phyloP scores from a whole-genome alignment of 1,140 invertebrate genomes.

The Helicoverpa zea region DNA sequence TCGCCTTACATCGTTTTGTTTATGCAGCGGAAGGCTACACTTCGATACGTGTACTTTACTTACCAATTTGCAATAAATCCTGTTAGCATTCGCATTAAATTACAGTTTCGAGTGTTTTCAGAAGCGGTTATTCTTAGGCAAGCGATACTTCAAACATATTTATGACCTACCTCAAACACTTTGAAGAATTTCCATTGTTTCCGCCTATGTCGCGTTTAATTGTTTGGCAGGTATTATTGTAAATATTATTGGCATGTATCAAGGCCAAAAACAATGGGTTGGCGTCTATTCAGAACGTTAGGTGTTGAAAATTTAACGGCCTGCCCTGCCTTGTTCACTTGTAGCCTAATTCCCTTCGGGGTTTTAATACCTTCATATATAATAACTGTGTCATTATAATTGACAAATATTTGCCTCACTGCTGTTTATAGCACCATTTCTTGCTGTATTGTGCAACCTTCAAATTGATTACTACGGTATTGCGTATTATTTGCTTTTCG shows the following conservation, averaged over 20 bases:
- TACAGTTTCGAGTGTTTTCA: conserved; percentile 41
- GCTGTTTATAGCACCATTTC: neutral
- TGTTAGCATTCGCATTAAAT: conserved; percentile 38
- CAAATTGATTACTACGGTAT: conserved; percentile 13
- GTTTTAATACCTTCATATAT: neutral
- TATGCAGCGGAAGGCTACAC: conserved; percentile 7
- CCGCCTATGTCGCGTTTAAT: neutral
- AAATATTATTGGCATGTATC: conserved; percentile 25
- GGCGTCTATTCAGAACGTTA: conserved; percentile 19
- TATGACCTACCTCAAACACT: conserved; percentile 44
- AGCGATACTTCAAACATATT: conserved; percentile 6
- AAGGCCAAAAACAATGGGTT: conserved; percentile 36
- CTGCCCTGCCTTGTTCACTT: conserved; percentile 24
- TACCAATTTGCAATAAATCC: conserved; percentile 5
- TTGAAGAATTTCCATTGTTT: conserved; percentile 27
- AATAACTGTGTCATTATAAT: neutral
- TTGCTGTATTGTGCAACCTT: conserved; percentile 5
- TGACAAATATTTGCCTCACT: neutral
- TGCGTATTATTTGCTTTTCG: neutral
- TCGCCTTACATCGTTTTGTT: conserved; percentile 30
- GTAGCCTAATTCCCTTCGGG: neutral
- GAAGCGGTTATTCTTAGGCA: conserved; percentile 31
- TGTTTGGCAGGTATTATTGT: conserved; percentile 5
- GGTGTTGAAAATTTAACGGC: conserved; percentile 20
- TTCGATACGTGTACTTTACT: neutral